Evolutionary conservation across 2,888 invertebrate species (phyloP), one percentile per base, ranked within the genome.

Genomic region (Limnephilus rhombicus): DNA sequence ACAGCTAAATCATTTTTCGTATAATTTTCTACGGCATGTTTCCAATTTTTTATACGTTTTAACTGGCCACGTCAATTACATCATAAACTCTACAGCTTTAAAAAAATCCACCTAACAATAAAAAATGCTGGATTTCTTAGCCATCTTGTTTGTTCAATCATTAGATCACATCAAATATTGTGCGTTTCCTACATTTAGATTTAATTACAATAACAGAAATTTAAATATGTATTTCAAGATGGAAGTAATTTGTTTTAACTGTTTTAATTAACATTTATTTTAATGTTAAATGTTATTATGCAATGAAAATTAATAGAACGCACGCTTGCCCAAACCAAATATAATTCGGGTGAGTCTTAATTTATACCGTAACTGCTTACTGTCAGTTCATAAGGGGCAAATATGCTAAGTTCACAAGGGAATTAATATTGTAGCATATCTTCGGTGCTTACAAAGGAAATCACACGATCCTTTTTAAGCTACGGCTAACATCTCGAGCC

Each of bases 261-360:
- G 68, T 68, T 68, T 68, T 68, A 68, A 68, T 68, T 68, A 68
- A 68, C 68, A 68, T 68, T n/a, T 68, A 68, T 68, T 68, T 68
- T 7, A 68, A 68, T 68, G 68, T 7, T 9, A 68, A 68, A 68
- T 68, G 68, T 68, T 24, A 68, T 24, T 24, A 5, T 68, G 68
- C 68, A 68, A 68, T 68, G 68, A 68, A 68, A 68, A n/a, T 68
- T 68, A 68, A 68, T 68, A 68, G 24, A 68, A 68, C 68, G 68
- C 68, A 68, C 68, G 24, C 68, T 68, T n/a, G 9, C 68, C 68
- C 68, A 68, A 68, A 68, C 68, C 68, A 2, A 68, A 68, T 68
- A n/a, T 68, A 68, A 24, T 68, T 68, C 68, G 68, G 68, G 68
- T 24, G 9, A 68, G 24, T 24, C 68, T 68, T 24, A 68, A 68